Base-by-base conservation (phyloP, 1,140 invertebrate genomes). In the Brachionus asplanchnoidis region DNA sequence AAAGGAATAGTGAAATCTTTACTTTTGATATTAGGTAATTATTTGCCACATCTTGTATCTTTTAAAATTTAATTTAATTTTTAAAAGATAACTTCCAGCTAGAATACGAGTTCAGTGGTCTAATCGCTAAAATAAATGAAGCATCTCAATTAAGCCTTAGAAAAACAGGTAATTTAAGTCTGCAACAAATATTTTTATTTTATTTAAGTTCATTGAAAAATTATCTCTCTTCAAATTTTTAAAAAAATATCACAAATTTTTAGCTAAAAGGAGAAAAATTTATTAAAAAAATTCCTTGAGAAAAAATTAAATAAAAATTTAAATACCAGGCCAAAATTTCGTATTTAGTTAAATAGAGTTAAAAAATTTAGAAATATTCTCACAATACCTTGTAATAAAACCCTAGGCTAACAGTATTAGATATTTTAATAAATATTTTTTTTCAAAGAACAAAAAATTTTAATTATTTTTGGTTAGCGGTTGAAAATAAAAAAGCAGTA, bases 121-220 rank as follows among this genome's bases (percentile, higher is more conserved):
- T 77, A n/a, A 50, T 77, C 26, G 23, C 17, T 14, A 77, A 77
- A 77, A 77, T 77, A 50, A 50, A 77, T 14, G 73, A 77, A 77
- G 73, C 73, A 9, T 50, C 73, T 26, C 73, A 77, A 77, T 50
- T 77, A 50, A 77, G 73, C 46, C 20, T 77, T 7, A 50, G 32
- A 50, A 77, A 77, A 50, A 77, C 73, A 50, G 73, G 73, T 77
- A 77, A 32, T 60, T 14, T 17, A 14, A 53, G 17, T n/a, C 23
- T 23, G 32, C 32, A 7, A 28, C 2, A 28, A 28, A 28, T 28
- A 28, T 28, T 28, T 28, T 28, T 28, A 28, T 28, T 28, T 28
- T 28, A 28, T 28, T 3, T 28, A 28, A 28, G 3, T 28, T 28
- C 2, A 2, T 28, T 0, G 3, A 28, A 28, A 28, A 28, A 28